Evolutionary conservation across 2,797 vertebrate species (phyloP), one percentile per base, ranked within the genome.

Genomic region (Champsocephalus gunnari): DNA sequence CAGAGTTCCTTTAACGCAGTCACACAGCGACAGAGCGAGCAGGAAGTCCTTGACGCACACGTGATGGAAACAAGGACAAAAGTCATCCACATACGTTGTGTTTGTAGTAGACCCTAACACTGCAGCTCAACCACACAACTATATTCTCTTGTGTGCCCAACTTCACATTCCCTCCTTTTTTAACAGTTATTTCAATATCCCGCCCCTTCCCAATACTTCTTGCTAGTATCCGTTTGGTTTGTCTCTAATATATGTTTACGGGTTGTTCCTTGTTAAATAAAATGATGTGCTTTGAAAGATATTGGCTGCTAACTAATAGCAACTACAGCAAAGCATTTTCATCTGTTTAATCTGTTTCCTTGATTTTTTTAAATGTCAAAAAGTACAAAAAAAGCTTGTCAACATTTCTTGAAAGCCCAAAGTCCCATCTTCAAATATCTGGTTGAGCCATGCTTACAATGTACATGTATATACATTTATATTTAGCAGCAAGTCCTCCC

Each of bases 1-100:
- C 86, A 73, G 75, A 86, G 72, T 59, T 82, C 80, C 66, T 81
- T 80, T 64, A 78, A 64, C 80, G 79, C 75, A 81, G 67, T 79
- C 79, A 67, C 11, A 24, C n/a, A 48, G 67, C 13, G 4, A 8
- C 58, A 14, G 10, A 71, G 9, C 9, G 61, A 55, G 67, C 11
- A 12, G 51, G 32, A 66, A 71, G 74, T 77, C 88, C 77, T 81
- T 83, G 58, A 58, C 66, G 60, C 58, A 14, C 72, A 70, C 2
- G 56, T 56, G 75, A 77, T 67, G 54, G 61, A 55, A 0, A 5
- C 44, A 79, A 83, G 76, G 80, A 17, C 65, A 53, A 32, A n/a
- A 55, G 32, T 45, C 50, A 38, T 17, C 55, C 47, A 59, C 7
- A 11, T 9, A 43, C 11, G 21, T 16, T 63, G 47, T 41, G 54